Conservation (phyloP, 2,113 vertebrate genomes). For the Phasianus colchicus region DNA sequence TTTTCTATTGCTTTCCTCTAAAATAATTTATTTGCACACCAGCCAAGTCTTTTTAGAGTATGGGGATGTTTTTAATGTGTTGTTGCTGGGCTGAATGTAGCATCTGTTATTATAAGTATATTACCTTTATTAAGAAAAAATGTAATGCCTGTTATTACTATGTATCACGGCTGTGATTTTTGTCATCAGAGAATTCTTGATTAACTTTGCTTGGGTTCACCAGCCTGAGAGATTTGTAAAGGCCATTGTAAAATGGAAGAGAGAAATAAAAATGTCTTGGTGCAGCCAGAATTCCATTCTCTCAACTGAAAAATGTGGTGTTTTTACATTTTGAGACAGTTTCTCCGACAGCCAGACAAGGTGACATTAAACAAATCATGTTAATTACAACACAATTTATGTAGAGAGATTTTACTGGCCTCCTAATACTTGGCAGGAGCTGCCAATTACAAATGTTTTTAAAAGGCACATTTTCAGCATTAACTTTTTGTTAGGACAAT, state of each 20-base stretch:
- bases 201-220: not conserved
- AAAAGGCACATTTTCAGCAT: constrained; percentile 5
- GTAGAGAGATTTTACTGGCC: constrained; percentile 44
- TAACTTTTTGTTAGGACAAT: not conserved
- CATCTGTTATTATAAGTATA: not conserved
- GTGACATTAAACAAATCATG: constrained; percentile 63
- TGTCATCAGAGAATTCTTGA: not conserved
- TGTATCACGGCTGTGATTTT: not conserved
- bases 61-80: not conserved
- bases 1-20: not conserved
- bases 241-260: not conserved
- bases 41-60: not conserved
- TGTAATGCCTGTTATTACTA: not conserved
- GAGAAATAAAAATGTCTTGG: constrained; percentile 21
- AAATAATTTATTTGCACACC: not conserved
- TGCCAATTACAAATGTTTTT: constrained; percentile 43
- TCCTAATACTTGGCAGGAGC: constrained; percentile 35
- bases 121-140: not conserved
- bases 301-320: not conserved
- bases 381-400: constrained; percentile 63
- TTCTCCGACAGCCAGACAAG: constrained; percentile 61
- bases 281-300: constrained; percentile 6
- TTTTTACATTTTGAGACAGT: constrained; percentile 42
- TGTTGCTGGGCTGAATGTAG: not conserved
- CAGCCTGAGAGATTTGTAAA: constrained; percentile 15